Conservation (phyloP, 1,140 invertebrate genomes). For the Vanessa tameamea region DNA sequence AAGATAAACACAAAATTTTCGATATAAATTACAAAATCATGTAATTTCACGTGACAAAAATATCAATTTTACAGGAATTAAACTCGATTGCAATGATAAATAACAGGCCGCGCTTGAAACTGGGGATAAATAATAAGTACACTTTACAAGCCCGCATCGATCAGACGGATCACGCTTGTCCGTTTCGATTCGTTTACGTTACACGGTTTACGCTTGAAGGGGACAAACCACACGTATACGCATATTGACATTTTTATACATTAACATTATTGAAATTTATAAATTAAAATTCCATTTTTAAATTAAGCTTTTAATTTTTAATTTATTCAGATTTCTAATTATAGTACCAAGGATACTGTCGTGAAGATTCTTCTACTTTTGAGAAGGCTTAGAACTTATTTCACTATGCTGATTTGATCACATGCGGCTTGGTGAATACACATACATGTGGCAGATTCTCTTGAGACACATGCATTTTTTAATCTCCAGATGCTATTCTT, state of each 20-base stretch:
- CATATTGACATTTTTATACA: background rate
- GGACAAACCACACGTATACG: constrained; percentile 9
- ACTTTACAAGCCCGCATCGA: constrained; percentile 28
- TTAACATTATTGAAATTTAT: no score
- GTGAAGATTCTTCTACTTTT: no score
- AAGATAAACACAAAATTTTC: background rate
- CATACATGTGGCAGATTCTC: no score
- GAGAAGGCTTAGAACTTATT: no score
- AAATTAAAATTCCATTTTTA: no score
- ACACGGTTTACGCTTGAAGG: constrained; percentile 14
- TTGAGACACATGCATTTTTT: no score
- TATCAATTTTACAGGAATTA: background rate
- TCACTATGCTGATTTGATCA: no score
- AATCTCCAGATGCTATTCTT: no score
- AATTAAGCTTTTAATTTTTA: no score
- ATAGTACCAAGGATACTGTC: no score
- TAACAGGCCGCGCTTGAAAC: constrained; percentile 21
- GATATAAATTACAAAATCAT: constrained; percentile 8
- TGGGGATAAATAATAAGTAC: constrained; percentile 26
- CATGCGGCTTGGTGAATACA: no score
- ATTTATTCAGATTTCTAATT: no score
- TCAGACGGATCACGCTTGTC: constrained; percentile 34
- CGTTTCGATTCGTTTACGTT: constrained; percentile 27
- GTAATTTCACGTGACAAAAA: constrained; percentile 9
- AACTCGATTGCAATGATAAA: constrained; percentile 18